Conservation (phyloP, 2,797 vertebrate genomes). For the Periophthalmus magnuspinnatus region DNA sequence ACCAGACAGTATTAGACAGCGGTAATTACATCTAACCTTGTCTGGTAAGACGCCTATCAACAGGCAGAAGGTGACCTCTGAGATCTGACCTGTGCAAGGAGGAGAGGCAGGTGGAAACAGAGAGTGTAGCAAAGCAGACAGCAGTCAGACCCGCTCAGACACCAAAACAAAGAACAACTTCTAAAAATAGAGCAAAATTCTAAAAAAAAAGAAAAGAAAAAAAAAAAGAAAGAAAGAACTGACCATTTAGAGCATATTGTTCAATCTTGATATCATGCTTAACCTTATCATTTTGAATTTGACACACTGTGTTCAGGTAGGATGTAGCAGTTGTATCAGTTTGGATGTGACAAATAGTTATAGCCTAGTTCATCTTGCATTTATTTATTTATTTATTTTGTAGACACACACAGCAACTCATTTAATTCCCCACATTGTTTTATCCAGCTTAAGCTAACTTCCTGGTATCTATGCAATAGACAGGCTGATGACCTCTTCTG, state of each 20-base stretch:
- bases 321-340: not conserved
- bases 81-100: slow-evolving; percentile 66
- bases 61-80: slow-evolving; percentile 79
- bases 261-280: not conserved
- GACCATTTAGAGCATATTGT: not conserved
- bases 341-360: not conserved
- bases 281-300: not conserved
- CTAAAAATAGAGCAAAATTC: not conserved
- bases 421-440: not conserved
- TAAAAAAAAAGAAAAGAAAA: not conserved
- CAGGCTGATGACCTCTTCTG: not conserved
- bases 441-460: not conserved
- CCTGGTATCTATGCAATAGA: not conserved
- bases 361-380: not conserved
- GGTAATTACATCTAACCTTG: slow-evolving; percentile 95
- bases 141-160: not conserved
- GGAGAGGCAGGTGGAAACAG: slow-evolving; percentile 51
- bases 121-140: slow-evolving; percentile 49
- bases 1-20: slow-evolving; percentile 99
- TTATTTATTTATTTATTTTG: not conserved
- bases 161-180: slow-evolving; percentile 1
- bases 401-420: not conserved
- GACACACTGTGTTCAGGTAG: not conserved
- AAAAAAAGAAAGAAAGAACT: not conserved
- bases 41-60: slow-evolving; percentile 98